Conservation (phyloP, 2,113 vertebrate species). For the Rhadina sibilatrix region DNA sequence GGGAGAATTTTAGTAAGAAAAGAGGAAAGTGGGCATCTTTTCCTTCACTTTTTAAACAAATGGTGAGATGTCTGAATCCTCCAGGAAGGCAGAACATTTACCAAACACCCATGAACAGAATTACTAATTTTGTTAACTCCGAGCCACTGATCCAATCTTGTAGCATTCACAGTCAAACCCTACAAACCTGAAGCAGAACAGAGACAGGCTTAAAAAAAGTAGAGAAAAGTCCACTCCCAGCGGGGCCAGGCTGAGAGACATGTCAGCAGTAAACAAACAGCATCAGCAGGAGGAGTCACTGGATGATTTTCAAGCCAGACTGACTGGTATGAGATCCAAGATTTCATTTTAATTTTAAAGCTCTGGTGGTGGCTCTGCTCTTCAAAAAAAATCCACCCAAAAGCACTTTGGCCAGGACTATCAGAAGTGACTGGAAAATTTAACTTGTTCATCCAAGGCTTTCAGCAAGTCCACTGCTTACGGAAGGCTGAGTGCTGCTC, state of each 20-base stretch:
- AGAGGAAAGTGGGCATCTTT: not conserved
- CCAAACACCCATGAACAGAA: not conserved
- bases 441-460: not conserved
- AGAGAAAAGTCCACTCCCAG: not conserved
- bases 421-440: not conserved
- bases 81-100: not conserved
- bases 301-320: not conserved
- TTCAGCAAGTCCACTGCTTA: not conserved
- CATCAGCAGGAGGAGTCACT: not conserved
- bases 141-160: not conserved
- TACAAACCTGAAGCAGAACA: not conserved
- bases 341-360: not conserved
- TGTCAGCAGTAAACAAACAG: not conserved
- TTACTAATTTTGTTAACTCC: rapidly evolving
- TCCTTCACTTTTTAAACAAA: not conserved
- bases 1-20: not conserved
- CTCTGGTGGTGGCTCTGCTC: not conserved
- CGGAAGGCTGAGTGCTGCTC: not conserved
- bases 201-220: not conserved
- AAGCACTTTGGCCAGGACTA: not conserved
- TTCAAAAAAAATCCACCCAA: not conserved
- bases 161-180: not conserved
- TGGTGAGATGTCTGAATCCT: not conserved
- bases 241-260: not conserved
- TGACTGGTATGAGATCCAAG: not conserved